Evolutionary conservation across 92 coral and sea anemone species (phyloP), one percentile per base, ranked within the genome.

Genomic region (Pocillopora grandis): DNA sequence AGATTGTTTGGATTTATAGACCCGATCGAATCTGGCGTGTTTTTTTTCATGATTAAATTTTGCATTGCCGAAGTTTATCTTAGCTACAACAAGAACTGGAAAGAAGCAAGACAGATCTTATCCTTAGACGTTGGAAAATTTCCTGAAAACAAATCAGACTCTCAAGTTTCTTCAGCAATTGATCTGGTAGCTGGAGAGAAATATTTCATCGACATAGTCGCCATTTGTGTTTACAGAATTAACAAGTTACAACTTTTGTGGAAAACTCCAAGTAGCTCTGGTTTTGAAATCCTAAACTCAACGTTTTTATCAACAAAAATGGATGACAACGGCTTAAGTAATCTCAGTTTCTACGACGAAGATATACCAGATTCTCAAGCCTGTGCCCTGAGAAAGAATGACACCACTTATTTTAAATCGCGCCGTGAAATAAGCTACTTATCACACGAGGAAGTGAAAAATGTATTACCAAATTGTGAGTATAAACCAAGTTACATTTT

Each of bases 401-500:
- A 36, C n/a, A 74, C 52, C 23, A 58, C 31, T 2, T 82, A 82
- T 73, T 82, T 82, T 18, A 3, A 62, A 17, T 37, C 36, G 1
- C 42, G 71, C 9, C 15, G 60, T 15, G 72, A 72, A 36, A 42
- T 84, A 65, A 72, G 72, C 2, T 81, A 91, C 59, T 61, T 91
- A 70, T 63, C 85, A 12, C 92, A 88, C 75, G 81, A 76, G 5
- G 83, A 72, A 58, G 76, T 91, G 10, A 64, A 77, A 66, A 72
- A 85, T 62, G 81, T 84, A 16, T 88, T 91, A 75, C 85, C 90
- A 31, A 64, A 65, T 33, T 92, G 92, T 33, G 67, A 76, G 1
- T 94, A 94, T 74, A 76, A 85, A 5, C 92, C 98, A 9, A 89
- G 87, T 33, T 94, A 94, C 66, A 56, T 67, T 10, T 36, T 76